Percentiles rank a stretch among this genome's conserved stretches.
These are phyloP conservation scores for Drosophila atroscutellata DNA, from an alignment of 2,888 invertebrate genomes.

Conservation along the genomic window DNA sequence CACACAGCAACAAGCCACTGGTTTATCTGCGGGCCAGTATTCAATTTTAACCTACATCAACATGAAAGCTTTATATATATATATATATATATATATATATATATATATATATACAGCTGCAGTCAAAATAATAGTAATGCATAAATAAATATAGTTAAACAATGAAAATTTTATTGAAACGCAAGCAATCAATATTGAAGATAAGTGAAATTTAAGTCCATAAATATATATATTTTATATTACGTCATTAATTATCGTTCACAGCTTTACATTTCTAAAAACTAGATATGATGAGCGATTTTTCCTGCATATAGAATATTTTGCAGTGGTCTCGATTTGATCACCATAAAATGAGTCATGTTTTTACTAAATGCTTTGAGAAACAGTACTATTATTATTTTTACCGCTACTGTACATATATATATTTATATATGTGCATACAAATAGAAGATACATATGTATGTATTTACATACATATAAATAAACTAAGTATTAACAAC, in stretches of 20 bases:
- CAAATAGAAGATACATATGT: constrained; percentile 3
- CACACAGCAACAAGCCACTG: constrained; percentile 7
- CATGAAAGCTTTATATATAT: constrained; percentile 48
- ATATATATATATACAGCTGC: constrained; percentile 33
- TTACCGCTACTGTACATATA: not conserved
- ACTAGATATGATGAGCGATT: not conserved
- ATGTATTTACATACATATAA: constrained; percentile 12
- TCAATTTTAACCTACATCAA: constrained; percentile 65
- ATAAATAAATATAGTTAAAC: not conserved
- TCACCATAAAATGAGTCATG: not conserved
- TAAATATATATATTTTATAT: not conserved
- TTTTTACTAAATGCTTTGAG: not conserved
- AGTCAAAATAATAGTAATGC: not conserved
- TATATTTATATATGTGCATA: not conserved
- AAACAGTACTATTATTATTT: not conserved
- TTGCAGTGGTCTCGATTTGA: not conserved
- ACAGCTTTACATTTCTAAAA: not conserved
- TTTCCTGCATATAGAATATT: not conserved
- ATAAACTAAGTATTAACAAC: constrained; percentile 32
- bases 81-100: constrained; percentile 31
- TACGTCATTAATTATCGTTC: not conserved
- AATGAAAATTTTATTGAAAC: not conserved
- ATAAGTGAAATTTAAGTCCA: not conserved
- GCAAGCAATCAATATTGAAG: not conserved
- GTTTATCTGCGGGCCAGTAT: constrained; percentile 38